Base-by-base conservation (phyloP, 2,113 vertebrate genomes). In the Sylvilagus bachmani region DNA sequence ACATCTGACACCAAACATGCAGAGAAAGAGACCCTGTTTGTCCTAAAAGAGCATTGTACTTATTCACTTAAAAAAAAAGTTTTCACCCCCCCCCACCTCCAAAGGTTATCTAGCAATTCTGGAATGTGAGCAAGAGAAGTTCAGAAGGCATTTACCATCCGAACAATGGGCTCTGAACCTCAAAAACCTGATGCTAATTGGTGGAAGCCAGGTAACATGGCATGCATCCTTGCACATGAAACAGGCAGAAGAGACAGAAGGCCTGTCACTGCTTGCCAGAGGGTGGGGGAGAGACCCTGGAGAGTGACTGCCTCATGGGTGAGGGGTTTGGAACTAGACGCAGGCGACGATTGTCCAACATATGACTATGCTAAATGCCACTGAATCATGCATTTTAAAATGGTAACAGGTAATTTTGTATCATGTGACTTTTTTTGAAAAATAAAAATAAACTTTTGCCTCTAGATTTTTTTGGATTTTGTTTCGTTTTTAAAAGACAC, bases 31-130 rank as follows among this genome's bases (percentile, higher is more conserved):
- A 25, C 9, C 81, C 55, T 51, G 38, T 29, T 55, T 31, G 6
- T 51, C 61, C 69, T 77, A 31, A 78, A 94, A 61, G 82, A 81
- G 53, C 10, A 62, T 33, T 89, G 73, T 27, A 53, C 27, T 90
- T 70, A 81, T 58, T 78, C 70, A 55, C n/a, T 29, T 75, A 25
- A 38, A 38, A 38, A 38, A 38, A 38, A 38, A 38, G 38, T 38
- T 38, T 85, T 33, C 73, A 66, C 78, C 12, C 19, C 10, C 55
- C 44, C 12, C 19, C 10, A 49, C 44, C n/a, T 38, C 22, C 36
- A 71, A 96, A 90, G 53, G 38, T 36, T 77, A 88, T 73, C 64
- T 69, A n/a, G 31, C 58, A 62, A 89, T 83, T 83, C 62, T 89
- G 38, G 53, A 61, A 78, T 61, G 29, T 79, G 61, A 75, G 16